A percentile compares a stretch with the other conserved stretches of the same genome.
phyloP scores from a whole-genome alignment of 2,888 invertebrate genomes.

The Cryptosula pallasiana region DNA sequence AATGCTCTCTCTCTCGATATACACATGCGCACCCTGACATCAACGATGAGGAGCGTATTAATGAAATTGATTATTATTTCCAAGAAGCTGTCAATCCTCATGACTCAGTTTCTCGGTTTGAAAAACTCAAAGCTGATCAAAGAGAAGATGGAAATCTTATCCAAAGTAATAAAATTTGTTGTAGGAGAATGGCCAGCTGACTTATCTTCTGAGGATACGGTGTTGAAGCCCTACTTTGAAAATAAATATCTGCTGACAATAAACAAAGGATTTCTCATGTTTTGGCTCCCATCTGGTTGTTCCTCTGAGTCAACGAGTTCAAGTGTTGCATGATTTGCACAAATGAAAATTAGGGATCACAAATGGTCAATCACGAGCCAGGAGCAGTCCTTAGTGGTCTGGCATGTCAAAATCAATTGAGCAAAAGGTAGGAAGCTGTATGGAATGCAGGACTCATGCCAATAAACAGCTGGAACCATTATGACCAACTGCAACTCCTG shows the following conservation, averaged over 20 bases:
- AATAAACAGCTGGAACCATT: conserved; percentile 12
- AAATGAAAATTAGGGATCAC: no score
- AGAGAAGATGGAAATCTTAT: conserved; percentile 7
- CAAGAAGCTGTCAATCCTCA: no score
- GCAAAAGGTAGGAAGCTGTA: neutral
- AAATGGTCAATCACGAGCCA: no score
- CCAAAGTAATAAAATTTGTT: neutral
- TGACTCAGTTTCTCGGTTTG: neutral
- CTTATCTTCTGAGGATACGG: neutral
- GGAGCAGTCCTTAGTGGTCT: neutral
- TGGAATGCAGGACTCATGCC: neutral
- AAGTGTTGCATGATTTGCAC: neutral
- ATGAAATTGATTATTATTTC: neutral
- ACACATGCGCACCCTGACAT: conserved; percentile 17
- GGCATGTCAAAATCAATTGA: no score
- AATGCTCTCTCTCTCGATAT: conserved; percentile 28
- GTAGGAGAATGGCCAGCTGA: neutral
- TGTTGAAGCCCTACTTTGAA: neutral
- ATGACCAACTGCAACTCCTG: no score
- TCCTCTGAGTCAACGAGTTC: neutral
- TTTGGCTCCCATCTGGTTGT: neutral
- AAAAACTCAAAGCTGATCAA: neutral
- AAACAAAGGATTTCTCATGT: neutral
- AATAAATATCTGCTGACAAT: neutral
- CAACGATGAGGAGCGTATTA: neutral